These are phyloP conservation scores for Oscheius sp. DNA, from an alignment of 2,888 invertebrate species.

Conservation along the genomic window DNA sequence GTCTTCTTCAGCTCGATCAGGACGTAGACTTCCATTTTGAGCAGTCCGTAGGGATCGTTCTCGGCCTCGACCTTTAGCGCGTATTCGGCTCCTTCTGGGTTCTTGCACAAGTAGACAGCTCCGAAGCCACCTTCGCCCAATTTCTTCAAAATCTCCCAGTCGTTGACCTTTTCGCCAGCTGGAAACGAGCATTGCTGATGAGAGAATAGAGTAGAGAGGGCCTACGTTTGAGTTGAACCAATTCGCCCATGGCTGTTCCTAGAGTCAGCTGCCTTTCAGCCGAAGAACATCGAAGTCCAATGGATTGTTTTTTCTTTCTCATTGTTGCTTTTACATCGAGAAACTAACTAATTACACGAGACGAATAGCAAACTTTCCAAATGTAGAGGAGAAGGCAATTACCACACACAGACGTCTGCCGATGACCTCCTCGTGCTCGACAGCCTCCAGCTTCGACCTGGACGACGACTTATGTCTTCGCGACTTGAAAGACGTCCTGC, in stretches of 20 bases:
- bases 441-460: constrained; percentile 21
- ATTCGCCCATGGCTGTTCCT: constrained; percentile 26
- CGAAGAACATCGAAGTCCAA: too few relatives aligned
- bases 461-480: background rate
- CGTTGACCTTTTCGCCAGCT: constrained; percentile 48
- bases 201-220: background rate
- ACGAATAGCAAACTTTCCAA: too few relatives aligned
- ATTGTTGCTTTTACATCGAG: too few relatives aligned
- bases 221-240: constrained; percentile 33
- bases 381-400: too few relatives aligned
- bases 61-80: constrained; percentile 62
- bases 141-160: constrained; percentile 55
- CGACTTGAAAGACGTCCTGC: constrained; percentile 11
- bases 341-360: too few relatives aligned
- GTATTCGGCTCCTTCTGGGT: constrained; percentile 45
- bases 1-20: constrained; percentile 61
- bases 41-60: constrained; percentile 59
- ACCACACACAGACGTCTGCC: background rate
- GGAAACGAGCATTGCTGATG: background rate
- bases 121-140: constrained; percentile 63
- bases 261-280: too few relatives aligned
- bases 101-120: constrained; percentile 58
- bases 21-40: constrained; percentile 71
- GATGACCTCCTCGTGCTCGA: constrained; percentile 19
- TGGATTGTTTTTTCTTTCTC: too few relatives aligned